Conservation (phyloP, 2,797 vertebrate species). For the Allobates femoralis region DNA sequence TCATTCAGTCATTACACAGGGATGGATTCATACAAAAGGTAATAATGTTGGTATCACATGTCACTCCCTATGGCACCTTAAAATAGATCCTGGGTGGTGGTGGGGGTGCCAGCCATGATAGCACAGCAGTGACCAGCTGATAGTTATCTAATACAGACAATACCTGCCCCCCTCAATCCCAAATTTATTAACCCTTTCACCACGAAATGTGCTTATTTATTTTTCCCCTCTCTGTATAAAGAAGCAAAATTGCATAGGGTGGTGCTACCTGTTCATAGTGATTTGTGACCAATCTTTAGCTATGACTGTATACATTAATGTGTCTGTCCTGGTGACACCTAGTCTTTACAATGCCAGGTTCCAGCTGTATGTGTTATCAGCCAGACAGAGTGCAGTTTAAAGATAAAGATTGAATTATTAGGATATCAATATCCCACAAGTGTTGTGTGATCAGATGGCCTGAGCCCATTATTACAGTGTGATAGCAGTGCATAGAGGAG, state of each 20-base stretch:
- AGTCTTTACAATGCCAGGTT: constrained; percentile 60
- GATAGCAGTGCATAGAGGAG: constrained; percentile 71
- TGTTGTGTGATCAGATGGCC: constrained; percentile 68
- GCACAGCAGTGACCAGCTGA: constrained; percentile 4
- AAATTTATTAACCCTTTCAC: constrained; percentile 27
- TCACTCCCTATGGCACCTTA: constrained; percentile 41
- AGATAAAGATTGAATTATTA: constrained; percentile 52
- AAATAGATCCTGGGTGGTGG: constrained; percentile 15
- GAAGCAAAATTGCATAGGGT: background rate
- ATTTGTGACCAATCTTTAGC: constrained; percentile 32
- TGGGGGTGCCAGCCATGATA: constrained; percentile 8
- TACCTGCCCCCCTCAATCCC: background rate
- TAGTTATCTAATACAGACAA: constrained; percentile 27
- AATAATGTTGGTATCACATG: constrained; percentile 52
- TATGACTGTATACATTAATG: constrained; percentile 49
- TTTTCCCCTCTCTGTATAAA: background rate
- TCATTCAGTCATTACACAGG: constrained; percentile 46
- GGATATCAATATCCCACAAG: constrained; percentile 50
- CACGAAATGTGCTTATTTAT: background rate
- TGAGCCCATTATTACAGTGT: constrained; percentile 76
- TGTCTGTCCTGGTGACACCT: constrained; percentile 55
- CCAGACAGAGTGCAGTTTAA: constrained; percentile 44
- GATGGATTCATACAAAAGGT: constrained; percentile 38
- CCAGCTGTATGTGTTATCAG: constrained; percentile 56
- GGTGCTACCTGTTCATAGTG: constrained; percentile 40